Evolutionary conservation across 1,140 invertebrate genomes (phyloP).

Genomic region (Camponotus pennsylvanicus): DNA sequence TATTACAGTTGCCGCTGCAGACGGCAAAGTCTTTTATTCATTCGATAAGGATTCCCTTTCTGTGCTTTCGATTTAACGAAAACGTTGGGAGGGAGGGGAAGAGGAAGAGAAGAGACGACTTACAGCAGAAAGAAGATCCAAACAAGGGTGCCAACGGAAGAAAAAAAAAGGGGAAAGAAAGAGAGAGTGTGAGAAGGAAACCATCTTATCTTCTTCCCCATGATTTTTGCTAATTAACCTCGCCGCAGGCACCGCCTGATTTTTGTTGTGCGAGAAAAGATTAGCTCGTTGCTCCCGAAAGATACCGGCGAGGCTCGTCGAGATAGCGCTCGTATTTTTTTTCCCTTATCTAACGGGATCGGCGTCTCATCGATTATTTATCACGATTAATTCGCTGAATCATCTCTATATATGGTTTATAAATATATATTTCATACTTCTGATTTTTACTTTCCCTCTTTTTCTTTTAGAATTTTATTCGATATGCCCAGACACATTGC

Average conservation of each 20-base stretch:
- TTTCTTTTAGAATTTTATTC: no score
- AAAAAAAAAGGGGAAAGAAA: not conserved
- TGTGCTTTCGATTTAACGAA: slow-evolving; percentile 48
- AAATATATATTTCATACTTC: not conserved
- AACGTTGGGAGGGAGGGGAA: not conserved
- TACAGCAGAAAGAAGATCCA: slow-evolving; percentile 19
- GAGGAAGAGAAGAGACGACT: slow-evolving; percentile 19
- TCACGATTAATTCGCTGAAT: not conserved
- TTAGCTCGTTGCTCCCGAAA: slow-evolving; percentile 48
- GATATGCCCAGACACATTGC: no score
- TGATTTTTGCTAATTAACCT: slow-evolving; percentile 64
- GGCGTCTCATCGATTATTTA: slow-evolving; percentile 11
- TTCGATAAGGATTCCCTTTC: slow-evolving; percentile 48
- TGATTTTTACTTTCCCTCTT: no score
- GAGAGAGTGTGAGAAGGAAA: not conserved
- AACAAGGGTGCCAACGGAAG: not conserved
- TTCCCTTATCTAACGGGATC: slow-evolving; percentile 1
- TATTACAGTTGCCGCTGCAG: slow-evolving; percentile 51
- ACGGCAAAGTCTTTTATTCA: slow-evolving; percentile 66
- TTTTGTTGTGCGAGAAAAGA: slow-evolving; percentile 48
- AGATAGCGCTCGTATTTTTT: not conserved
- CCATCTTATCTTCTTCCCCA: slow-evolving; percentile 11
- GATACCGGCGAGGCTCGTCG: slow-evolving; percentile 20
- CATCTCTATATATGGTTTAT: not conserved
- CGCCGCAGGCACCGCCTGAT: slow-evolving; percentile 23